Evolutionary conservation across 53 echinoderm and acorn worm species (phyloP).

Genomic region (Temnopleurus reevesii): DNA sequence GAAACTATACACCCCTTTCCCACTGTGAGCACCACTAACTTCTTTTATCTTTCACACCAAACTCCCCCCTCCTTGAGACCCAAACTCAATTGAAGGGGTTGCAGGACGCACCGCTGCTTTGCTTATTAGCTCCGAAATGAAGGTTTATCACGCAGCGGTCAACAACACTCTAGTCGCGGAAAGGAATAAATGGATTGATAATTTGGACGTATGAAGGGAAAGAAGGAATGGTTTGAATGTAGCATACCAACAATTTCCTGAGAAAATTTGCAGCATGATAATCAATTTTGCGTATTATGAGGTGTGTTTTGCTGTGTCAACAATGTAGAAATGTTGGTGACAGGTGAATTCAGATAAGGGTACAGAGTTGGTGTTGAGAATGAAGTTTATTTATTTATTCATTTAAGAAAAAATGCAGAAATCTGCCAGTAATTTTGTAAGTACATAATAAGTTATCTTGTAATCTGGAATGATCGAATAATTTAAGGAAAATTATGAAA

Average conservation of each 20-base stretch:
- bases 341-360: not conserved
- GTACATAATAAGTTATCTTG: too few species aligned
- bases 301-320: not conserved
- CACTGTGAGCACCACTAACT: not conserved
- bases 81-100: slow-evolving; percentile 17
- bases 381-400: not conserved
- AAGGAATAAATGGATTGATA: not conserved
- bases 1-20: slow-evolving; percentile 40
- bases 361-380: not conserved
- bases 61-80: not conserved
- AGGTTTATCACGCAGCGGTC: not conserved
- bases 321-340: not conserved
- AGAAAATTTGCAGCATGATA: not conserved
- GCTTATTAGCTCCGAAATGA: slow-evolving; percentile 1
- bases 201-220: not conserved
- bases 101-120: slow-evolving; percentile 23
- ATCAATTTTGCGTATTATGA: slow-evolving; percentile 8
- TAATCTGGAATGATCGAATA: too few species aligned
- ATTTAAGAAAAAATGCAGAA: too few species aligned
- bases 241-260: slow-evolving; percentile 8
- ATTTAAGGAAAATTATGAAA: too few species aligned
- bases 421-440: too few species aligned
- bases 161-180: not conserved
- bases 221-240: not conserved
- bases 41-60: not conserved